A percentile compares a stretch with the other conserved stretches of the same genome.
phyloP scores from a whole-genome alignment of 2,797 vertebrate genomes.

The Antennarius maculatus region DNA sequence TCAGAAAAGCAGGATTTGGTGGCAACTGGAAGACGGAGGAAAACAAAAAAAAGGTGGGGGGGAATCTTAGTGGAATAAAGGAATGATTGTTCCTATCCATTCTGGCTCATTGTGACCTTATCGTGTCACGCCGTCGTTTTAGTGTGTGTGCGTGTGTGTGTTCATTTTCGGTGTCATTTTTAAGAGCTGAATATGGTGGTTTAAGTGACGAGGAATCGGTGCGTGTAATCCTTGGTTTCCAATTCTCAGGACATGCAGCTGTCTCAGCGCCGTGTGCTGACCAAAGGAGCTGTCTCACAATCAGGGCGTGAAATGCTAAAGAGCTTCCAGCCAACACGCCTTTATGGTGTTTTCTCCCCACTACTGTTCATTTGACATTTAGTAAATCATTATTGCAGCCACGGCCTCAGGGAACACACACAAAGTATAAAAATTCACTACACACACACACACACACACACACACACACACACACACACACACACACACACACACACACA shows the following conservation, averaged over 20 bases:
- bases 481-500: slow-evolving; percentile 31
- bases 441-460: slow-evolving; percentile 26
- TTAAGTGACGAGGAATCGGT: slow-evolving; percentile 37
- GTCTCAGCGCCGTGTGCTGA: slow-evolving; percentile 52
- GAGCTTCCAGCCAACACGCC: slow-evolving; percentile 78
- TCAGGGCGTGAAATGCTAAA: slow-evolving; percentile 85
- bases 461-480: slow-evolving; percentile 28
- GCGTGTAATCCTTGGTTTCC: slow-evolving; percentile 39
- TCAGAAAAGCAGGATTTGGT: slow-evolving; percentile 35
- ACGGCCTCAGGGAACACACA: slow-evolving; percentile 53
- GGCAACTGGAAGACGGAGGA: slow-evolving; percentile 35
- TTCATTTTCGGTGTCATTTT: slow-evolving; percentile 19
- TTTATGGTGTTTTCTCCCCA: slow-evolving; percentile 76
- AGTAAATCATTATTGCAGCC: slow-evolving; percentile 79
- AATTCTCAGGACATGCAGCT: slow-evolving; percentile 50
- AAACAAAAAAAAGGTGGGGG: neutral
- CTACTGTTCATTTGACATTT: slow-evolving; percentile 83
- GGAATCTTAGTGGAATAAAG: neutral
- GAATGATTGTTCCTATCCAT: slow-evolving; percentile 23
- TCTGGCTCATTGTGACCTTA: slow-evolving; percentile 43
- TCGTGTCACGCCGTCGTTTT: slow-evolving; percentile 23
- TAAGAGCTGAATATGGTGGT: slow-evolving; percentile 30
- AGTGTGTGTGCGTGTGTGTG: neutral
- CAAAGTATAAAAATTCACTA: slow-evolving; percentile 14
- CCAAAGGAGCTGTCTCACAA: slow-evolving; percentile 76